These are phyloP conservation scores for Plecotus auritus DNA, from an alignment of 2,113 vertebrate genomes.

Conservation along the genomic window DNA sequence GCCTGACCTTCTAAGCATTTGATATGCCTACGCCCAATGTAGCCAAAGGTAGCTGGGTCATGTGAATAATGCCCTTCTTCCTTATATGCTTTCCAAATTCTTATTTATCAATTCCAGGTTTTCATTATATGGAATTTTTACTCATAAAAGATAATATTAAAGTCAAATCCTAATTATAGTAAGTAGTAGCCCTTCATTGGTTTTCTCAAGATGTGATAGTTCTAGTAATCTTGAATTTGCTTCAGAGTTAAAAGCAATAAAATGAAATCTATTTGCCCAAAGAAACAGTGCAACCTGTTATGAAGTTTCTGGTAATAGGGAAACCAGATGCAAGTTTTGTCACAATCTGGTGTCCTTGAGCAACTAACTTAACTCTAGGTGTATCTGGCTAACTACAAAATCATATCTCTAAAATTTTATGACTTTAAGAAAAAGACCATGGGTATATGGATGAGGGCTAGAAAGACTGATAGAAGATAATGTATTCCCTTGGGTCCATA, in stretches of 20 bases:
- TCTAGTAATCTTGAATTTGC: not conserved
- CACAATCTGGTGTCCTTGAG: not conserved
- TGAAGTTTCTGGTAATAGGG: not conserved
- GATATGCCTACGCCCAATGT: not conserved
- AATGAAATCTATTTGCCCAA: not conserved
- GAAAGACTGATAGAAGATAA: not conserved
- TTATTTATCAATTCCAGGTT: not conserved
- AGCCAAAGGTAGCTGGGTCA: not conserved
- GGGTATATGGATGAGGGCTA: fast-evolving
- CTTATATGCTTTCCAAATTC: not conserved
- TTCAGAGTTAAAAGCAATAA: not conserved
- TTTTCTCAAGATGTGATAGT: not conserved
- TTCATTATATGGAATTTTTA: not conserved
- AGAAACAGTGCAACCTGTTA: not conserved
- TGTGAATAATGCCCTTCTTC: not conserved
- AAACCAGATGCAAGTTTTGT: not conserved
- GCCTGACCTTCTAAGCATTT: not conserved
- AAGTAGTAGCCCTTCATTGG: not conserved
- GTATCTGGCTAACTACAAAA: not conserved
- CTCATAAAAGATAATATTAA: not conserved
- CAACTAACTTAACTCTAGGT: not conserved
- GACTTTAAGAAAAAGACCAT: not conserved
- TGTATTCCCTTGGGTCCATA: not conserved
- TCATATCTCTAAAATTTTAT: not conserved
- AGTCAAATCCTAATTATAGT: not conserved